Evolutionary conservation across 2,113 vertebrate genomes (phyloP).

Genomic region (Ciconia stormi): DNA sequence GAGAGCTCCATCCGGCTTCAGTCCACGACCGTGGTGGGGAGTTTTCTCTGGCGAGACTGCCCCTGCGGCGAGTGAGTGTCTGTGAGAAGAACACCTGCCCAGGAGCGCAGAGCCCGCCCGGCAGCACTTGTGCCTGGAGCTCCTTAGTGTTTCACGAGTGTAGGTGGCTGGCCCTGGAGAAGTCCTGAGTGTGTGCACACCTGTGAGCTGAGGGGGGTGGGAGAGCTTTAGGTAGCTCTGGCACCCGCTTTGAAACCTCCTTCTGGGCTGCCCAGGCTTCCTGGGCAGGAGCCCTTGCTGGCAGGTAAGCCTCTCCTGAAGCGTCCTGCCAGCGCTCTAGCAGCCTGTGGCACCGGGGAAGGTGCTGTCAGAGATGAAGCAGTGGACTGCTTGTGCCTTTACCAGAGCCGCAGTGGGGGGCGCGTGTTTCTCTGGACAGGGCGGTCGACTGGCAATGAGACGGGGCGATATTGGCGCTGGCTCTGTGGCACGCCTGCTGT

Average conservation of each 20-base stretch:
- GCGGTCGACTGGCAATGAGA: fast-evolving
- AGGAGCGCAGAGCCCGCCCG: fast-evolving
- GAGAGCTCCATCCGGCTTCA: fast-evolving
- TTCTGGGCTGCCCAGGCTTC: fast-evolving
- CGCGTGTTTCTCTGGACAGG: fast-evolving
- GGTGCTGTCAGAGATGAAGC: background rate
- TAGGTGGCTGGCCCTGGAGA: background rate
- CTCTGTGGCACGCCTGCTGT: background rate
- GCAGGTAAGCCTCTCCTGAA: background rate
- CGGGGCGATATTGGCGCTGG: fast-evolving
- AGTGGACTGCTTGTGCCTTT: fast-evolving
- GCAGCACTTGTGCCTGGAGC: background rate
- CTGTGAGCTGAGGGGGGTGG: background rate
- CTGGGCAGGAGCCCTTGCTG: background rate
- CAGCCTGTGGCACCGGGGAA: background rate
- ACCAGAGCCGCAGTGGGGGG: fast-evolving
- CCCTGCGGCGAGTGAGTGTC: fast-evolving
- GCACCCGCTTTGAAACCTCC: fast-evolving
- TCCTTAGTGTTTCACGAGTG: fast-evolving
- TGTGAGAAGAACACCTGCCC: fast-evolving
- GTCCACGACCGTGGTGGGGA: fast-evolving
- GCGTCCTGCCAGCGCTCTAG: fast-evolving
- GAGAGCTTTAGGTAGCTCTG: background rate
- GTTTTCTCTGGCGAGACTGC: background rate
- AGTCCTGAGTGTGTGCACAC: background rate